phyloP scores from a whole-genome alignment of 37 sponge, comb jelly and placozoan genomes.

The Axinella damicornis region DNA sequence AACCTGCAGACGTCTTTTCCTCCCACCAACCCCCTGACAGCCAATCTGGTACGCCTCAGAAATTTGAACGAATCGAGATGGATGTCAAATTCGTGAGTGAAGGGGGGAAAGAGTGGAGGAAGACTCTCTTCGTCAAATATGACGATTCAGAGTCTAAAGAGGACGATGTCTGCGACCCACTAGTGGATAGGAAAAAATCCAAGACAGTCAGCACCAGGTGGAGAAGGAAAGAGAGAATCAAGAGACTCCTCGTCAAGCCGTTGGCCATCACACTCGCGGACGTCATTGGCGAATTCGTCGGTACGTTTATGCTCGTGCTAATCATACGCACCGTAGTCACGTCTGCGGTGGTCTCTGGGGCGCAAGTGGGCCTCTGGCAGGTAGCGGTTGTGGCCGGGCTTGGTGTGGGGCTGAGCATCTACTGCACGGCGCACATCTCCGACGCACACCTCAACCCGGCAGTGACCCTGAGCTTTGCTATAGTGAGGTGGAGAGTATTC shows the following conservation, averaged over 20 bases:
- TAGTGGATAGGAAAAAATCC: background rate
- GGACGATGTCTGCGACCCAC: no score
- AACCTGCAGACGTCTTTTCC: background rate
- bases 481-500: conserved; percentile 35
- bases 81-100: conserved; percentile 17
- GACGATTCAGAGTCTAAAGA: background rate
- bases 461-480: conserved; percentile 58
- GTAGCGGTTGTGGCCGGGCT: conserved; percentile 51
- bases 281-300: conserved; percentile 49
- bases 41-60: background rate
- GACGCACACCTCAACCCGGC: conserved; percentile 74
- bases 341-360: conserved; percentile 15
- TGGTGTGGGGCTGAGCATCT: conserved; percentile 58
- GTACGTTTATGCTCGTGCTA: conserved; percentile 40
- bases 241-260: background rate
- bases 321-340: conserved; percentile 37
- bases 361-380: conserved; percentile 60
- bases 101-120: background rate
- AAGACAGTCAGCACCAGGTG: background rate
- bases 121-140: conserved; percentile 3
- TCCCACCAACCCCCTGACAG: conserved; percentile 22
- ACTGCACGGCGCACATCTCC: conserved; percentile 48
- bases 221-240: background rate
- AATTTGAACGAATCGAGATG: conserved; percentile 3
- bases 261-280: background rate